Percentiles rank a stretch among this genome's conserved stretches.
phyloP scores from a whole-genome alignment of 2,113 vertebrate species.

The Procavia capensis region DNA sequence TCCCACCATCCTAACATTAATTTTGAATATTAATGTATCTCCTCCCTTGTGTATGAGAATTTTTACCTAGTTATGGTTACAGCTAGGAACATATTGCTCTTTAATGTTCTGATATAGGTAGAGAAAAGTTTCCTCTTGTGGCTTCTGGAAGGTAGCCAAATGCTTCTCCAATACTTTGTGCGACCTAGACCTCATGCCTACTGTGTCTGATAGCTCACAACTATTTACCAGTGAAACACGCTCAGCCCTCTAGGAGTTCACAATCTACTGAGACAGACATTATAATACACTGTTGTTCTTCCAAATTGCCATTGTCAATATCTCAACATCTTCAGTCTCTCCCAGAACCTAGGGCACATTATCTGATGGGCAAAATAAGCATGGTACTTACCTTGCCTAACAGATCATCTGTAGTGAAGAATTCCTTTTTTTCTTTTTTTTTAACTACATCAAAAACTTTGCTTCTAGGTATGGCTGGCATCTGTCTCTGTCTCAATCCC shows the following conservation, averaged over 20 bases:
- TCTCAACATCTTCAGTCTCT: neutral
- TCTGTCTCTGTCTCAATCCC: too few relatives aligned
- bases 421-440: too few relatives aligned
- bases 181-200: neutral
- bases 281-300: neutral
- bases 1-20: neutral
- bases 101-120: neutral
- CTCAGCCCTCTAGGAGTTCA: neutral
- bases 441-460: too few relatives aligned
- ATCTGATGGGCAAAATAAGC: too few relatives aligned
- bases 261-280: neutral
- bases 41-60: neutral
- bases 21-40: neutral
- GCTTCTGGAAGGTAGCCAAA: neutral
- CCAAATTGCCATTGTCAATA: neutral
- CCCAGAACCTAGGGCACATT: neutral
- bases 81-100: neutral
- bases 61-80: neutral
- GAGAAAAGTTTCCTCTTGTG: neutral
- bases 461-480: too few relatives aligned
- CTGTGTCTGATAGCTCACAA: neutral
- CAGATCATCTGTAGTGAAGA: too few relatives aligned
- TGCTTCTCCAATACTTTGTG: neutral
- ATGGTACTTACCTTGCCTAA: too few relatives aligned
- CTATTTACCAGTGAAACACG: neutral